phyloP scores from a whole-genome alignment of 1,140 invertebrate genomes.

The Trichonephila clavata region DNA sequence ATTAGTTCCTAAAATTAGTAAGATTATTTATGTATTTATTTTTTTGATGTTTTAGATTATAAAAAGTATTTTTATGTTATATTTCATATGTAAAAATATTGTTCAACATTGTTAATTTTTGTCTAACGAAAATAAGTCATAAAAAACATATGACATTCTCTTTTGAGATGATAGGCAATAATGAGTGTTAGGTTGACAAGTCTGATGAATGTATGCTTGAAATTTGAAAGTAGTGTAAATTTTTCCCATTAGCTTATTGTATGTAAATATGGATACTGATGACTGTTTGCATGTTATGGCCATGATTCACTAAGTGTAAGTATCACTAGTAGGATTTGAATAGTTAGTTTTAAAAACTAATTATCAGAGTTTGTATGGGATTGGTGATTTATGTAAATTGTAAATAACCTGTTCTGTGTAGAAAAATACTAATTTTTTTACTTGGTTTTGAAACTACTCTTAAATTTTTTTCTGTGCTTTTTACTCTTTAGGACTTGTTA shows the following conservation, averaged over 20 bases:
- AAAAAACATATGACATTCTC: no score
- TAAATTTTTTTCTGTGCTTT: not conserved
- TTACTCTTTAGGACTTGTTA: no score
- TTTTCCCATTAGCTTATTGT: not conserved
- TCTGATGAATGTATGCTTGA: not conserved
- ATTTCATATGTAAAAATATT: no score
- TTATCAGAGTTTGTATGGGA: not conserved
- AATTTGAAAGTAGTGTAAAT: not conserved
- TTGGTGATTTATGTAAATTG: not conserved
- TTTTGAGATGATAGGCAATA: slow-evolving; percentile 7
- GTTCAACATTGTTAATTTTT: no score
- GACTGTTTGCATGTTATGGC: not conserved
- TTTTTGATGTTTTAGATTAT: no score
- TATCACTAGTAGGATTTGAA: not conserved
- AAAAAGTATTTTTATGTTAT: no score
- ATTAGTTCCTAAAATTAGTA: no score
- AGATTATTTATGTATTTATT: no score
- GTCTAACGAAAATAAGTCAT: no score
- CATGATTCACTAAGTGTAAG: not conserved
- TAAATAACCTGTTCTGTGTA: not conserved
- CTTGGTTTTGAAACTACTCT: not conserved
- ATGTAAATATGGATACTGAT: not conserved
- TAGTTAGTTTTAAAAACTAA: not conserved
- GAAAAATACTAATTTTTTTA: not conserved
- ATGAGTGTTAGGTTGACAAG: not conserved